Base-by-base conservation (phyloP, 2,113 vertebrate genomes). In the Pyxicephalus adspersus region DNA sequence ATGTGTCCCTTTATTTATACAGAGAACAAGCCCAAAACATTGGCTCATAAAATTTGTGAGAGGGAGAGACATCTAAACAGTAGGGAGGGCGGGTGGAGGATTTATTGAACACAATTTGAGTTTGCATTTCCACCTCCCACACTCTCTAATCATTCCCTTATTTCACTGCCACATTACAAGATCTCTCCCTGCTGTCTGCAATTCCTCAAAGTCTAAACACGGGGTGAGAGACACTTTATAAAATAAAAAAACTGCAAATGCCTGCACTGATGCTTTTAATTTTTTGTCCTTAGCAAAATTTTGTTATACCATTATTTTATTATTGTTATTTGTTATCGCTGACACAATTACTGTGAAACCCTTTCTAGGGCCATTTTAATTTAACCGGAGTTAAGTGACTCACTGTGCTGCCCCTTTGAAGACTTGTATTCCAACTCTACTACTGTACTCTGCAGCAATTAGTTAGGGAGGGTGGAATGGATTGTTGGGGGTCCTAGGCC, bases 111-210 rank as follows among this genome's bases (percentile, higher is more conserved):
- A 17, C 0, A 18, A 17, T 83, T 84, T 84, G 60, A 34, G 20
- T 6, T 64, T 77, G 1, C 0, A 0, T 77, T 57, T 51, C 2
- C 65, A 23, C 52, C 64, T 15, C 29, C 45, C 15, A 0, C 74
- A 70, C 1, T 0, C 66, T 51, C 70, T 34, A 74, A 67, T 55
- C 78, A 25, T 1, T 57, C 70, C 66, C 55, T 83, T 1, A 63
- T 0, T 15, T 72, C 11, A 15, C 22, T 28, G 73, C 66, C 0
- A 1, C 9, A 83, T 76, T 58, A 81, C 51, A 65, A 64, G 61
- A 74, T 65, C 61, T 81, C 71, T 25, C 61, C 80, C 70, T 66
- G 51, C 70, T 81, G 71, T 58, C 29, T 23, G 68, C 67, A 63
- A 61, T 73, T 26, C 38, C 73, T 80, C 66, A 71, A 52, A 51